Percentiles rank a stretch among this genome's conserved stretches.
phyloP scores from a whole-genome alignment of 1,140 invertebrate genomes.

The Orchesella cincta region DNA sequence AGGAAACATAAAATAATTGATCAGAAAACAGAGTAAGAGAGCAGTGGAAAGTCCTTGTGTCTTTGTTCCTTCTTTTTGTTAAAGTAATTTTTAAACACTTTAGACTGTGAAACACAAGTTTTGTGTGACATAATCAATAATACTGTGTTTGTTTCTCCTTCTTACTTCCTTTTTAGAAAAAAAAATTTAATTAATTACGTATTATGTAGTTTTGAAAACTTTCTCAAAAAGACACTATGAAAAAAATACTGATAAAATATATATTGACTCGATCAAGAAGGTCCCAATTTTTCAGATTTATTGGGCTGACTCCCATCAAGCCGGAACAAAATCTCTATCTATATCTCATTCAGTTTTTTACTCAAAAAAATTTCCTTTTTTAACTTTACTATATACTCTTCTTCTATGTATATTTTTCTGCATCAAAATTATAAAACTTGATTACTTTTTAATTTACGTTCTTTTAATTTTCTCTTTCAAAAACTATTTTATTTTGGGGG shows the following conservation, averaged over 20 bases:
- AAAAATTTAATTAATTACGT: too few species aligned
- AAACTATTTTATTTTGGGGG: conserved; percentile 34
- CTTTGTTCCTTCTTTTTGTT: conserved; percentile 23
- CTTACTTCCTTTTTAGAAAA: not conserved
- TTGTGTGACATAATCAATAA: not conserved
- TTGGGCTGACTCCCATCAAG: conserved; percentile 43
- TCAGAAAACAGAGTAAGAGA: conserved; percentile 32
- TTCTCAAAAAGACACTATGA: not conserved
- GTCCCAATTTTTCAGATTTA: conserved; percentile 18
- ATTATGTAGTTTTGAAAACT: not conserved
- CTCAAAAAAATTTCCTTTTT: too few species aligned
- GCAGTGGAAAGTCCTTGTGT: conserved; percentile 42
- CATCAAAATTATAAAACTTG: not conserved
- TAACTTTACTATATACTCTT: not conserved
- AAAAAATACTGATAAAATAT: conserved; percentile 8
- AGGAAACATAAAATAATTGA: conserved; percentile 6
- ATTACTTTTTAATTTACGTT: not conserved
- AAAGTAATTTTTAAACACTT: not conserved
- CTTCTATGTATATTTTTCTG: not conserved
- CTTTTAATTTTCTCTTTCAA: not conserved
- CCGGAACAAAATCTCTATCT: conserved; percentile 32
- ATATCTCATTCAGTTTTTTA: not conserved
- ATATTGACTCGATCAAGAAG: conserved; percentile 4
- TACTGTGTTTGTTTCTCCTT: not conserved
- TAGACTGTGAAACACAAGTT: not conserved